Conservation (phyloP, 2,113 vertebrate species). For the Apaloderma vittatum region DNA sequence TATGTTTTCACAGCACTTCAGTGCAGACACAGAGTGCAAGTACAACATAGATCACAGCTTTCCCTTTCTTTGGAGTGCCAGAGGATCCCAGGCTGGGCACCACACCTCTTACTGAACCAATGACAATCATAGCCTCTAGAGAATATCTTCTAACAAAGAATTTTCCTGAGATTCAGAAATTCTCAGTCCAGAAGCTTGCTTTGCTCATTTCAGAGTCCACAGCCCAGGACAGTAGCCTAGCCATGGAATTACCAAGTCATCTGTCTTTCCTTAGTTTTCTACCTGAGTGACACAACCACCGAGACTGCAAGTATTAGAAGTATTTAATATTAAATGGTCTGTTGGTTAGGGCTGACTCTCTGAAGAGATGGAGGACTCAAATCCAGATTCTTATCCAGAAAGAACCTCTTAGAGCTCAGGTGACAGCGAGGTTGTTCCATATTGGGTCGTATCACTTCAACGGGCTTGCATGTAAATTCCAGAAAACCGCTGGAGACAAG, state of each 20-base stretch:
- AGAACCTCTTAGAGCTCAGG: background rate
- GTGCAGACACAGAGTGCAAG: too few relatives aligned
- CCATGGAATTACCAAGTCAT: accelerated
- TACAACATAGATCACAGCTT: background rate
- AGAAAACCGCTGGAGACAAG: background rate
- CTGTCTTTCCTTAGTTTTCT: background rate
- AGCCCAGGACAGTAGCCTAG: background rate
- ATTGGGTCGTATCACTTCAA: background rate
- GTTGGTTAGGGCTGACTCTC: background rate
- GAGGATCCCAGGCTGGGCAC: background rate
- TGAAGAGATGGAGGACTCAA: background rate
- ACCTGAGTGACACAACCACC: background rate
- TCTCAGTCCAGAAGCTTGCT: background rate
- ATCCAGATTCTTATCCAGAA: background rate
- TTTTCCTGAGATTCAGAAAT: background rate
- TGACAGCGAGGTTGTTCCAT: background rate
- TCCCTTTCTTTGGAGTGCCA: background rate
- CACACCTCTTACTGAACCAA: accelerated
- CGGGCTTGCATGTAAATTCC: background rate
- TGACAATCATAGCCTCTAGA: background rate
- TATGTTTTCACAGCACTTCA: background rate
- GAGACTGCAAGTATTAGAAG: background rate
- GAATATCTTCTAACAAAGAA: background rate
- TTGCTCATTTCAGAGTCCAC: background rate
- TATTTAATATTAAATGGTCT: background rate